Evolutionary conservation across 2,113 vertebrate species (phyloP).

Genomic region (Pica pica): DNA sequence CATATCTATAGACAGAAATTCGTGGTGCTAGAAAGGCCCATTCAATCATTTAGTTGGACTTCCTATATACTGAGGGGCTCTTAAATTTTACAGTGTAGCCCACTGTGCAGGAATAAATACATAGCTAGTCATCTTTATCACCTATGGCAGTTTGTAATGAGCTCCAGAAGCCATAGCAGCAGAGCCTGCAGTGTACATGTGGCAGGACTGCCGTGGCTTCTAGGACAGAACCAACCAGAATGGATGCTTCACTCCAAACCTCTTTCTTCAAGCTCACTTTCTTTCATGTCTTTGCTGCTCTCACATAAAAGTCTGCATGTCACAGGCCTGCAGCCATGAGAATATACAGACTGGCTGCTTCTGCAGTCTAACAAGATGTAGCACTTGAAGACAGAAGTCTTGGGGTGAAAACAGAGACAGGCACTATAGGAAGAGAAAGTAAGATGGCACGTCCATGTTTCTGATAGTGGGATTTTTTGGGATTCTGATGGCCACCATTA

Average conservation of each 20-base stretch:
- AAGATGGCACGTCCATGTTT: neutral
- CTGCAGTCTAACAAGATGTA: neutral
- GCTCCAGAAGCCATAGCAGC: neutral
- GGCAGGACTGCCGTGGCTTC: neutral
- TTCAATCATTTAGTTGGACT: slow-evolving; percentile 9
- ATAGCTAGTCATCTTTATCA: neutral
- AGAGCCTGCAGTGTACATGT: accelerated
- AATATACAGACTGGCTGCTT: neutral
- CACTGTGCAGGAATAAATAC: neutral
- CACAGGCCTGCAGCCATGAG: accelerated
- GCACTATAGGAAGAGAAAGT: neutral
- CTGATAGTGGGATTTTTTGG: neutral
- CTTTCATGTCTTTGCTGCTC: neutral
- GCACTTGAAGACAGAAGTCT: neutral
- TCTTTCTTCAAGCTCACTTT: neutral
- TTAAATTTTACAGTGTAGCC: neutral
- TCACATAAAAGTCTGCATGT: neutral
- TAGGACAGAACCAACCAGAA: neutral
- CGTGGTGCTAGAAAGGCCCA: neutral
- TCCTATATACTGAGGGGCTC: slow-evolving; percentile 8
- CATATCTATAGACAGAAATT: slow-evolving; percentile 8
- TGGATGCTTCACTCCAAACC: neutral
- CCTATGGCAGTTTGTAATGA: neutral
- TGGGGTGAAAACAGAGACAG: neutral
- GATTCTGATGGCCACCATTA: neutral